Evolutionary conservation across 1,140 invertebrate species (phyloP), one percentile per base, ranked within the genome.

Genomic region (Papilio polytes): DNA sequence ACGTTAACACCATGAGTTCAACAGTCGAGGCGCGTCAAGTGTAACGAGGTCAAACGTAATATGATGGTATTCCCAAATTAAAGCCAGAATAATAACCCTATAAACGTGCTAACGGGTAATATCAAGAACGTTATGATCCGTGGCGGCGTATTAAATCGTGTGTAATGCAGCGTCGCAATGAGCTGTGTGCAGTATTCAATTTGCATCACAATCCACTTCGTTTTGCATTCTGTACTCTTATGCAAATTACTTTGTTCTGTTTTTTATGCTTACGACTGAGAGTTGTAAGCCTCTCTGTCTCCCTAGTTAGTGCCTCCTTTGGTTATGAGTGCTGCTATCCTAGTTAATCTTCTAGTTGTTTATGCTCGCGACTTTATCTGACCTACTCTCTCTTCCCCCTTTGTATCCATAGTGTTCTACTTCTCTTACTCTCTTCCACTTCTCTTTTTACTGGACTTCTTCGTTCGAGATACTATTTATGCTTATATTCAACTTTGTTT

Each of bases 31-130:
- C n/a, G 56, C 56, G 56, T 22, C 12, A 70, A 31, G 26, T 70
- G 63, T 31, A 70, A 70, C 15, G 63, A 31, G 63, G 63, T 31
- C 22, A 31, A 31, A 70, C 26, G 63, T 31, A 46, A 13, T 46
- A 41, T 74, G 73, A 76, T 15, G 74, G 74, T 53, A 76, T 53
- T 46, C 13, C 22, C 74, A 48, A 76, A 76, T 76, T 76, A 76
- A 76, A 76, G 0, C 63, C 63, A 70, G 63, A 70, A 26, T 70
- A 70, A 70, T 70, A 70, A 70, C 63, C 63, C 63, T 26, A 76
- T 46, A 51, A 76, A 51, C 44, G 20, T 20, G 1, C 41, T 74
- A 46, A 46, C 44, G 74, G 18, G 41, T 76, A 20, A 51, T 76
- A 74, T 48, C n/a, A 48, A 76, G 74, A 51, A 46, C 44, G 44